Base-by-base conservation (phyloP, 2,797 vertebrate genomes). In the Calcarius lapponicus region DNA sequence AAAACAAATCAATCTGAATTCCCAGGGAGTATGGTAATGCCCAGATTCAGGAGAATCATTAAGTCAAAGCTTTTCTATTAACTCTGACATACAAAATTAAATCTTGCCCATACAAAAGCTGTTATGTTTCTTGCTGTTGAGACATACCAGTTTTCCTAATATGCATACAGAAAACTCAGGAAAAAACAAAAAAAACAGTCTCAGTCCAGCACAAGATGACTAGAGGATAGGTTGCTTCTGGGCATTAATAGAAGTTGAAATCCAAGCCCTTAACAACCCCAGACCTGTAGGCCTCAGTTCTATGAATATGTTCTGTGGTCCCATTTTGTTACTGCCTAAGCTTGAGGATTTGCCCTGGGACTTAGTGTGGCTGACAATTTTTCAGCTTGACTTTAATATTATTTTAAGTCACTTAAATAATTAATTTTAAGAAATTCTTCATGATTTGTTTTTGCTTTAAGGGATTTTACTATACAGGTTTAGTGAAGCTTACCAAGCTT, bases 401-500 rank as follows among this genome's bases (percentile, higher is more conserved):
- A 89, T 61, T 61, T 91, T 80, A 88, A 94, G 91, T 90, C 43
- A 65, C 22, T 65, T 22, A 89, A 91, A 92, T 90, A 92, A 94
- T 95, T 90, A 96, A 94, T 92, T 92, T 86, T 74, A 91, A 92
- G 43, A 73, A 88, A 91, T 72, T 73, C 36, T 86, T 92, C 54
- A 70, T 75, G 64, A 54, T 94, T 93, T 95, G 72, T 72, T 95
- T 92, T 92, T 92, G 75, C 78, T 91, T 31, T 66, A 81, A 91
- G 82, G 84, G 71, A 57, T 95, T 96, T 90, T 91, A 57, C 69
- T 79, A 94, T 86, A 62, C 21, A 53, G 73, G 88, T 95, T 92
- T 95, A 96, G 88, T 82, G 92, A 94, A 89, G 92, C 88, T 96
- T 92, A 71, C 80, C 43, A 53, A 74, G 88, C 18, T 90, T 78